Base-by-base conservation (phyloP, 2,888 invertebrate species). In the Hipparchia sbordonii region DNA sequence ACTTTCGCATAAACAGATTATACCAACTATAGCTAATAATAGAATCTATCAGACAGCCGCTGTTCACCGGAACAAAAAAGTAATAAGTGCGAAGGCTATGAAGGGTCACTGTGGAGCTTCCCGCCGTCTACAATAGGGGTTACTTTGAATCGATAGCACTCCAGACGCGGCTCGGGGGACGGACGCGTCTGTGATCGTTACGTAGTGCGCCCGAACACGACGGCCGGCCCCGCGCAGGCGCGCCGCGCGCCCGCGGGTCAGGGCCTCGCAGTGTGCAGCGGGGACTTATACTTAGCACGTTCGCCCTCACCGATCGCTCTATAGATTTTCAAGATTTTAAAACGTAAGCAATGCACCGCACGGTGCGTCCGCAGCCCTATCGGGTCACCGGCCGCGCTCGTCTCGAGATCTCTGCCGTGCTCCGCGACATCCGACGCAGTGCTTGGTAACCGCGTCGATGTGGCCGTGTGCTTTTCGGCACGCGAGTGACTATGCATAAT, bases 211-310 rank as follows among this genome's bases (percentile, higher is more conserved):
- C 87, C 85, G 88, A 56, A 45, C 85, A 85, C 85, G 89, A 87
- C 88, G 84, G 84, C 84, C 84, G 83, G 83, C 78, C 82, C 77
- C 81, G 89, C 92, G 91, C 92, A 91, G 89, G 93, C 91, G 90
- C 78, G 86, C 80, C 85, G 80, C 85, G 83, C 84, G 86, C 88
- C 87, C 79, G 87, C 90, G 86, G 92, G 92, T 92, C 93, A 91
- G 87, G 92, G 92, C 87, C 84, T 87, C 85, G 80, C 90, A 88
- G 90, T 88, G 88, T 87, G 89, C 83, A 89, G 89, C 87, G 86
- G 87, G 85, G 85, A 84, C 83, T 85, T 89, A 89, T 84, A 87
- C 87, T 85, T 84, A 85, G 85, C 86, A 83, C 84, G 82, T 78
- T 85, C 87, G 85, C 83, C 82, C 84, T 39, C 39, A 39, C 39